A percentile compares a stretch with the other conserved stretches of the same genome.
Conservation (phyloP, 2,888 invertebrate species). For the Pterostichus niger region DNA sequence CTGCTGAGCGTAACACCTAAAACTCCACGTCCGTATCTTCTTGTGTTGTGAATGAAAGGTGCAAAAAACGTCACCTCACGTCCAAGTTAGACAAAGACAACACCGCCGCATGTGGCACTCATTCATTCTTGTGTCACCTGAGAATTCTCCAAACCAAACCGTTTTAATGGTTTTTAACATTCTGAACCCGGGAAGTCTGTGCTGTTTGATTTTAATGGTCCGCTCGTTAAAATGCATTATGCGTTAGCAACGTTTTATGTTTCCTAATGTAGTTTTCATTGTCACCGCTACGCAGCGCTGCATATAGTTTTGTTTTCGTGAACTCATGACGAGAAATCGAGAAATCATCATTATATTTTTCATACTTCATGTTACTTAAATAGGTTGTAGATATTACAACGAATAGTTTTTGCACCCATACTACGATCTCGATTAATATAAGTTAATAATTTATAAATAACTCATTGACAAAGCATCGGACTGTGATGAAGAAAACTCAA, state of each 20-base stretch:
- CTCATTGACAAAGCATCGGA: no score
- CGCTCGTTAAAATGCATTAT: constrained; percentile 57
- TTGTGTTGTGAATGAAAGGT: constrained; percentile 11
- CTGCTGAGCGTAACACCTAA: constrained; percentile 15
- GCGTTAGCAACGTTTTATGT: constrained; percentile 46
- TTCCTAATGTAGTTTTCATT: constrained; percentile 53
- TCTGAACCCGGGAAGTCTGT: constrained; percentile 44
- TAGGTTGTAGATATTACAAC: no score
- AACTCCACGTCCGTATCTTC: not conserved
- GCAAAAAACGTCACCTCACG: not conserved
- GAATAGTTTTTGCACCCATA: not conserved
- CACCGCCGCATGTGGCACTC: constrained; percentile 50
- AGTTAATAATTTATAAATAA: no score
- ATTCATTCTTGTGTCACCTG: constrained; percentile 64
- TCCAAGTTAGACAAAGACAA: constrained; percentile 24
- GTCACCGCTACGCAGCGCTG: constrained; percentile 43
- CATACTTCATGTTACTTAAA: no score
- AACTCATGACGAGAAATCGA: constrained; percentile 20
- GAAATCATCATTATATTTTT: no score
- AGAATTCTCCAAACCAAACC: constrained; percentile 58
- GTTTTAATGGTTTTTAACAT: constrained; percentile 54
- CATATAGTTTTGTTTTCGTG: constrained; percentile 30
- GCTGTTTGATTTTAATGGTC: constrained; percentile 50
- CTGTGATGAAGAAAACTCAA: no score
- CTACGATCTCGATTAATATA: no score